phyloP scores from a whole-genome alignment of 2,888 invertebrate genomes.

The Brachyopa scutellaris region DNA sequence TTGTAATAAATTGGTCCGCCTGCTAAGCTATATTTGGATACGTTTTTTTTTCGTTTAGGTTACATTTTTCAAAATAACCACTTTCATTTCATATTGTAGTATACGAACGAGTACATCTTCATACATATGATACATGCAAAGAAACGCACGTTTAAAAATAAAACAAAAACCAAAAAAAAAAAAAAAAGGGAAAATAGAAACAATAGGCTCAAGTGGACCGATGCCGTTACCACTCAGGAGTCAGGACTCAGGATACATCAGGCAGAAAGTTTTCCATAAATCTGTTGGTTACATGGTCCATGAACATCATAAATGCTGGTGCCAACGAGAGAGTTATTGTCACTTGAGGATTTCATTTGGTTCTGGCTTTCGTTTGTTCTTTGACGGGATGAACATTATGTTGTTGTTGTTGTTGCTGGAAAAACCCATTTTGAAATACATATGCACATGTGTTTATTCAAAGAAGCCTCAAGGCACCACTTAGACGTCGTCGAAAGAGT shows the following conservation, averaged over 20 bases:
- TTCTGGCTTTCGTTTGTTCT: slow-evolving; percentile 43
- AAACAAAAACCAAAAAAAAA: too few species aligned
- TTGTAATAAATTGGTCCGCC: slow-evolving; percentile 46
- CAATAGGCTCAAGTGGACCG: slow-evolving; percentile 56
- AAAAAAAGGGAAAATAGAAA: too few species aligned
- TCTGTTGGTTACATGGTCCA: slow-evolving; percentile 60
- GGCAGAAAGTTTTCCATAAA: slow-evolving; percentile 59
- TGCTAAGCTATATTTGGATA: slow-evolving; percentile 27
- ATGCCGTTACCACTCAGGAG: slow-evolving; percentile 43
- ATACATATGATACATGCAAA: too few species aligned
- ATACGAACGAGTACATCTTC: too few species aligned
- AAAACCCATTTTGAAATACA: slow-evolving; percentile 48
- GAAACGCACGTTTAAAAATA: slow-evolving; percentile 34
- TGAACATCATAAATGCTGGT: slow-evolving; percentile 57
- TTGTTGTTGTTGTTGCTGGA: background rate
- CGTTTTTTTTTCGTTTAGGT: slow-evolving; percentile 1
- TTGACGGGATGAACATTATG: slow-evolving; percentile 6
- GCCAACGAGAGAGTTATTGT: slow-evolving; percentile 53
- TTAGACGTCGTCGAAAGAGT: slow-evolving; percentile 35
- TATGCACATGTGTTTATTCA: slow-evolving; percentile 5
- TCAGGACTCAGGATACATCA: slow-evolving; percentile 51
- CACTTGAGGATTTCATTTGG: slow-evolving; percentile 59
- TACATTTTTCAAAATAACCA: slow-evolving; percentile 35
- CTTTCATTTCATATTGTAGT: too few species aligned
- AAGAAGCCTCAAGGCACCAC: slow-evolving; percentile 59